These are phyloP conservation scores for Drosophila subquinaria DNA, from an alignment of 2,888 invertebrate species.

Conservation along the genomic window DNA sequence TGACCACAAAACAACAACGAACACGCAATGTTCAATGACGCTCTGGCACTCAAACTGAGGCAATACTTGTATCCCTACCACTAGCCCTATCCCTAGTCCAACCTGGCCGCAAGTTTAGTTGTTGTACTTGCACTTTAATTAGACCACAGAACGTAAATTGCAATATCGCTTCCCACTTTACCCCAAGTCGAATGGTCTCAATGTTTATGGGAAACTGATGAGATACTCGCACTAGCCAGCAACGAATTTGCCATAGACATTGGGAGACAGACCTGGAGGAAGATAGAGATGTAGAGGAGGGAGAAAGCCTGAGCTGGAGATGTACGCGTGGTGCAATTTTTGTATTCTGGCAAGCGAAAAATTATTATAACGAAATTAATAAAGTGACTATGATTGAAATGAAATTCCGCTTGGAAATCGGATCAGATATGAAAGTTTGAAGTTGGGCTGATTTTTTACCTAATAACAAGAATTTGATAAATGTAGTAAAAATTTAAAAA, in stretches of 20 bases:
- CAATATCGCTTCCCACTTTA: constrained; percentile 61
- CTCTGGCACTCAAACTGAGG: constrained; percentile 27
- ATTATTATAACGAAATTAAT: no score
- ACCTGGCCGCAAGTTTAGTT: constrained; percentile 71
- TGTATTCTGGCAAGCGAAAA: no score
- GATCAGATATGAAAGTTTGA: no score
- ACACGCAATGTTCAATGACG: constrained; percentile 67
- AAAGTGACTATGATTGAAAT: no score
- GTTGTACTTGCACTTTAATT: constrained; percentile 81
- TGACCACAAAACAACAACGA: constrained; percentile 71
- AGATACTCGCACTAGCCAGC: constrained; percentile 55
- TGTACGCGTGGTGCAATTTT: not conserved
- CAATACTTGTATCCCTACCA: not conserved
- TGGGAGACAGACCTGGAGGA: not conserved
- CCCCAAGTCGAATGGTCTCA: constrained; percentile 35
- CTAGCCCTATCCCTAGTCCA: constrained; percentile 13
- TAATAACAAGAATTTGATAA: no score
- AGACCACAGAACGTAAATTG: constrained; percentile 81
- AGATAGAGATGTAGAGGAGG: not conserved
- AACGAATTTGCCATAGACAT: constrained; percentile 10
- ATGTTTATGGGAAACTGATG: constrained; percentile 81
- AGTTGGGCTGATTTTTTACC: no score
- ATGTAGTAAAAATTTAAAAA: no score
- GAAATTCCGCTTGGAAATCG: no score
- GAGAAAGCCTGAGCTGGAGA: not conserved